Evolutionary conservation across 2,797 vertebrate species (phyloP).

Genomic region (Mus caroli): DNA sequence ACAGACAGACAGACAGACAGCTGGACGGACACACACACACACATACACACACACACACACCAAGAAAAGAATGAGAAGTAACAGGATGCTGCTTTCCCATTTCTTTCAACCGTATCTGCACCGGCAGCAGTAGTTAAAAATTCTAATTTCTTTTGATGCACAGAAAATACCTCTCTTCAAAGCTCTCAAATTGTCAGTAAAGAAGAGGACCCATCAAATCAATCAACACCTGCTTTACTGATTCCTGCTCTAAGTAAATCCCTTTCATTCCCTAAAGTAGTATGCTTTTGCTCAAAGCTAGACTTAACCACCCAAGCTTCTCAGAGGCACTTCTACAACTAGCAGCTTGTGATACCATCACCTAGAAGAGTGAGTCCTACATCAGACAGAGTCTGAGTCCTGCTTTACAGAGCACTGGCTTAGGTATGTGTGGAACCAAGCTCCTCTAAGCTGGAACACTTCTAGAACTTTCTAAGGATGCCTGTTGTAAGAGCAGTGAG

Average conservation of each 20-base stretch:
- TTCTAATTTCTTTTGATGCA: slow-evolving; percentile 62
- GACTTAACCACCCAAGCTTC: slow-evolving; percentile 49
- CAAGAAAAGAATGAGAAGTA: neutral
- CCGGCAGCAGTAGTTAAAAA: neutral
- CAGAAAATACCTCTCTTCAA: slow-evolving; percentile 65
- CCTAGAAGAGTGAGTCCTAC: neutral
- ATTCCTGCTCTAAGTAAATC: slow-evolving; percentile 26
- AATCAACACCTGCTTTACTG: neutral
- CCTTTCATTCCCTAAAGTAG: slow-evolving; percentile 48
- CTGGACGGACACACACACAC: neutral
- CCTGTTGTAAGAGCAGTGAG: neutral
- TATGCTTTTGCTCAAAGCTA: slow-evolving; percentile 67
- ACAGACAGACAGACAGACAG: neutral
- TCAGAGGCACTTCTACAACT: slow-evolving; percentile 45
- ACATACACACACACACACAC: neutral
- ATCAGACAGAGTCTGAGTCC: neutral
- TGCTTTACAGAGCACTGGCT: neutral
- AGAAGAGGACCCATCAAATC: slow-evolving; percentile 39
- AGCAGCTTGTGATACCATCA: neutral
- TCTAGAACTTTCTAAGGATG: neutral
- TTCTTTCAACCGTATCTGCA: neutral
- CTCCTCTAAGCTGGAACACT: neutral
- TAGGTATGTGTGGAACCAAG: neutral
- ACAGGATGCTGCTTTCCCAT: neutral
- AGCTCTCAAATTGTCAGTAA: slow-evolving; percentile 57